Evolutionary conservation across 2,888 invertebrate genomes (phyloP).

Genomic region (Hymenopus coronatus): DNA sequence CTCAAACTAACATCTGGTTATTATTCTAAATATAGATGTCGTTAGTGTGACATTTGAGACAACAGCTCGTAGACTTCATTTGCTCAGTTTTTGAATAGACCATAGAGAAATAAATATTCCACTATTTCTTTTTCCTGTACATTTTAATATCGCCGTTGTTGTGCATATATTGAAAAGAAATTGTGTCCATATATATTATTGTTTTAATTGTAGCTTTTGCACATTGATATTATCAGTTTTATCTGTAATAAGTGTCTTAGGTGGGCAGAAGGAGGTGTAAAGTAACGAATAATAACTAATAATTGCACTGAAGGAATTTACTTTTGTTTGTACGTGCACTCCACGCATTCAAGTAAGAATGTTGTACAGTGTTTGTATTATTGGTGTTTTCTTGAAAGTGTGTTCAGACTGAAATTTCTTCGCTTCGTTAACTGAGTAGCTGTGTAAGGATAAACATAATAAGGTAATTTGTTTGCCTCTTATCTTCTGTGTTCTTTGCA

Average conservation of each 20-base stretch:
- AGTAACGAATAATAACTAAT: neutral
- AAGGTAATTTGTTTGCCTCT: too few species aligned
- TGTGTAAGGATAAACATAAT: too few species aligned
- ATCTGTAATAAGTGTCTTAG: neutral
- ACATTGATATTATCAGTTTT: neutral
- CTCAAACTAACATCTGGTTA: neutral
- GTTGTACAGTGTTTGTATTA: neutral
- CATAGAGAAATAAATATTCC: neutral
- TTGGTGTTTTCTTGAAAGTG: neutral
- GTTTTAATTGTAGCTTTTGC: neutral
- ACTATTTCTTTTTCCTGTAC: neutral
- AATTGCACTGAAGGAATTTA: neutral
- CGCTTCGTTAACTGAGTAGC: too few species aligned
- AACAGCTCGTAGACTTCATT: neutral
- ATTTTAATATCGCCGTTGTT: neutral
- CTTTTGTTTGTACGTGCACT: neutral
- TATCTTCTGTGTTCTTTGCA: too few species aligned
- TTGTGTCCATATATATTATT: neutral
- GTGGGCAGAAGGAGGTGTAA: neutral
- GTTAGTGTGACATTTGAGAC: neutral
- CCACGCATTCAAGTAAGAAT: neutral
- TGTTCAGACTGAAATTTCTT: neutral
- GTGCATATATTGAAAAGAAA: neutral
- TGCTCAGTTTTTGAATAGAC: neutral
- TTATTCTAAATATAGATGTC: neutral